These are phyloP conservation scores for Serilophus lunatus DNA, from an alignment of 2,113 vertebrate genomes.

Conservation along the genomic window DNA sequence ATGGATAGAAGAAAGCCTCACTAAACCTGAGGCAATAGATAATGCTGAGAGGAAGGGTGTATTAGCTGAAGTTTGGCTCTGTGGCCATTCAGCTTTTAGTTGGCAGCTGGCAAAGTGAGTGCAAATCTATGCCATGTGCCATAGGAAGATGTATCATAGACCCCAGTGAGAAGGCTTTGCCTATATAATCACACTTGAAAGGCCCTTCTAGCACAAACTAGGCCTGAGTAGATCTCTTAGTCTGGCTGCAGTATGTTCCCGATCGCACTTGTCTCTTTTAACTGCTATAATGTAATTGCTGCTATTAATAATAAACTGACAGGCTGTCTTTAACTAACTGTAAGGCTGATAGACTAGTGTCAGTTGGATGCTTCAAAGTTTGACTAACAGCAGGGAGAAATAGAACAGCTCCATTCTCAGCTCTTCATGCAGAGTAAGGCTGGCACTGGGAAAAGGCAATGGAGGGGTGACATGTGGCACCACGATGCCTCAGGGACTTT, in stretches of 20 bases:
- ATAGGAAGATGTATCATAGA: neutral
- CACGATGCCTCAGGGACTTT: accelerated
- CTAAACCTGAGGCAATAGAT: neutral
- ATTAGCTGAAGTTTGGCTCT: neutral
- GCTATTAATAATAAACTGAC: conserved; percentile 42
- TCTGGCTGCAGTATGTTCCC: accelerated
- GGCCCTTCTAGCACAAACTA: neutral
- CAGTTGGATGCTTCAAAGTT: neutral
- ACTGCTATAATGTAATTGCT: conserved; percentile 33
- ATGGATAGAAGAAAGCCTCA: neutral
- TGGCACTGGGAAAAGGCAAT: neutral
- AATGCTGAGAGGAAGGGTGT: neutral
- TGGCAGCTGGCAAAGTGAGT: neutral
- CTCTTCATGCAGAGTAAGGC: neutral
- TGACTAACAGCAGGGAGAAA: neutral
- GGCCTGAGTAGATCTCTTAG: neutral
- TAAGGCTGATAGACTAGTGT: neutral
- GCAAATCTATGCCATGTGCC: neutral
- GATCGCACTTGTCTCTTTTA: conserved; percentile 10
- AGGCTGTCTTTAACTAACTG: conserved; percentile 38
- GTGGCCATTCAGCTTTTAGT: neutral
- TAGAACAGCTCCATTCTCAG: neutral
- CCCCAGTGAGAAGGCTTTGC: neutral
- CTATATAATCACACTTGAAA: neutral
- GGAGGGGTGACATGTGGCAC: neutral